Evolutionary conservation across 2,113 vertebrate genomes (phyloP).

Genomic region (Paratilapia polleni): DNA sequence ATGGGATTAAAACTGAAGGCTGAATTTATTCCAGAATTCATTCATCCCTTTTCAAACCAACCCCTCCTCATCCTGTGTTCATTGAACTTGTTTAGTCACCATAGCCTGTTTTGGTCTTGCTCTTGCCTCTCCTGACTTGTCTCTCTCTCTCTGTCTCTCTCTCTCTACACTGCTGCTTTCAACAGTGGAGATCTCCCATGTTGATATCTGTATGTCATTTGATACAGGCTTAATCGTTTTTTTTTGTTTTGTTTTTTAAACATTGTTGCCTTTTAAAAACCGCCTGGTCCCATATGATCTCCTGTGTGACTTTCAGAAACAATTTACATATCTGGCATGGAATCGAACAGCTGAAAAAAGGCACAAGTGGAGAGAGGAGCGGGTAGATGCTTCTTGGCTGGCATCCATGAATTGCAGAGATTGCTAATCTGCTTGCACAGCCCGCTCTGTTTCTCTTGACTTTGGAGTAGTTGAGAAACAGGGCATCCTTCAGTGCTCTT

Average conservation of each 20-base stretch:
- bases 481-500: slow-evolving; percentile 23
- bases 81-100: slow-evolving; percentile 24
- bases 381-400: slow-evolving; percentile 48
- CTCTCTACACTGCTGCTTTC: slow-evolving; percentile 22
- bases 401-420: slow-evolving; percentile 33
- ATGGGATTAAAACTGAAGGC: slow-evolving; percentile 32
- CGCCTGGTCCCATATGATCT: not conserved
- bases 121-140: not conserved
- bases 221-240: slow-evolving; percentile 33
- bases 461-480: slow-evolving; percentile 26
- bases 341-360: slow-evolving; percentile 68
- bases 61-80: slow-evolving; percentile 5
- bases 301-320: slow-evolving; percentile 54
- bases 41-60: slow-evolving; percentile 36
- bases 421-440: slow-evolving; percentile 38
- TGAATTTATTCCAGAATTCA: slow-evolving; percentile 23
- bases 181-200: slow-evolving; percentile 54
- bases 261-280: slow-evolving; percentile 23
- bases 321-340: slow-evolving; percentile 66
- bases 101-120: slow-evolving; percentile 2
- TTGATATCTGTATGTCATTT: slow-evolving; percentile 57
- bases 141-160: not conserved
- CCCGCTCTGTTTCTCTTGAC: slow-evolving; percentile 8
- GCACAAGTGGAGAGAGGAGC: slow-evolving; percentile 21
- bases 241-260: not conserved